Conservation (phyloP, 2,888 invertebrate genomes). For the Syrphus vitripennis region DNA sequence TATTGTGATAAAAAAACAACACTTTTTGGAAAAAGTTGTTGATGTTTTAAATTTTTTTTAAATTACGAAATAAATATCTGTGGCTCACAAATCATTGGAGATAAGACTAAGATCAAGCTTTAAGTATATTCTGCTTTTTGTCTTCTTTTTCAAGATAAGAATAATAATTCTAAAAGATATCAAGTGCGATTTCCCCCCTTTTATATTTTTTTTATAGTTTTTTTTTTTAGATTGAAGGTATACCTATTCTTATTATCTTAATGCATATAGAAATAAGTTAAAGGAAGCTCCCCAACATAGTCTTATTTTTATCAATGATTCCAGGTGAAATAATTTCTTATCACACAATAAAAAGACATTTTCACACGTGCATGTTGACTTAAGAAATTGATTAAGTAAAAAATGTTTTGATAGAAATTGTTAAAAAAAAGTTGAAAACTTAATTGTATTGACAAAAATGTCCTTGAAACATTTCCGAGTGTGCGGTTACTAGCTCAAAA, state of each 20-base stretch:
- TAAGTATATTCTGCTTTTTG: not conserved
- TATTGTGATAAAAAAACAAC: no score
- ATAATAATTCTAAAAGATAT: not conserved
- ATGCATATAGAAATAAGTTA: not conserved
- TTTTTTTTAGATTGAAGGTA: not conserved
- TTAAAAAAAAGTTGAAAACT: not conserved
- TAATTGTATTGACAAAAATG: not conserved
- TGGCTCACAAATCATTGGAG: not conserved
- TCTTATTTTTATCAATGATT: not conserved
- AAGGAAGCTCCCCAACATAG: not conserved
- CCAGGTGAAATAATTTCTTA: not conserved
- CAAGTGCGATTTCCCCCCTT: conserved; percentile 2
- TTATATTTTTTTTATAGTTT: not conserved
- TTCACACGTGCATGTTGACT: conserved; percentile 66
- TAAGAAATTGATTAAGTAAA: conserved; percentile 11
- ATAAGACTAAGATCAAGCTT: not conserved
- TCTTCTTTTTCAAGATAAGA: not conserved
- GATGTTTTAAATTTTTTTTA: no score
- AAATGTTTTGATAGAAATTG: not conserved
- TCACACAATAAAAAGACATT: conserved; percentile 32
- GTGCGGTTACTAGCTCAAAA: no score
- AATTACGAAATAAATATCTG: no score
- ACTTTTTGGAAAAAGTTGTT: no score
- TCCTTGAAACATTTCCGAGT: not conserved
- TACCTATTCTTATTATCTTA: not conserved